Base-by-base conservation (phyloP, 2,888 invertebrate species). In the Trissonchulus latispiculum region DNA sequence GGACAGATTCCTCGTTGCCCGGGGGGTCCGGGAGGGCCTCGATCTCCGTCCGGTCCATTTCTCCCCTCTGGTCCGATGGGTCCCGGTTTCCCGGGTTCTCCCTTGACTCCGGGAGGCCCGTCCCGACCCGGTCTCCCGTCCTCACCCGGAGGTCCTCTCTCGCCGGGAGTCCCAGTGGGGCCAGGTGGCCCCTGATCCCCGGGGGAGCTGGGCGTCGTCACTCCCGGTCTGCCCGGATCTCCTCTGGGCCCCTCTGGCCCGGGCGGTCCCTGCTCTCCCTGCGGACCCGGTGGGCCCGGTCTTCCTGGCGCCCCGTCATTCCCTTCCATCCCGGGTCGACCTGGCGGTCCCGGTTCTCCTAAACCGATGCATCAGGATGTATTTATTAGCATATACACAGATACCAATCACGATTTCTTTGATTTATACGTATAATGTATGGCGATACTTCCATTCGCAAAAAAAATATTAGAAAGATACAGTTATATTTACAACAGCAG, bases 21-120 rank as follows among this genome's bases (percentile, higher is more conserved):
- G 28, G 77, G 74, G 71, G 75, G 77, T 48, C 78, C 78, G 61
- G 73, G 75, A 1, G 76, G 70, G 70, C 78, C 79, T 37, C 78
- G 76, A n/a, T 74, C 70, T 70, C 78, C 78, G 28, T 77, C 72
- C 23, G 75, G 72, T 71, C 76, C 76, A 71, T 74, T 68, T 18
- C 71, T 69, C 64, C 76, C 76, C 15, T 75, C 70, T 37, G 31
- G 35, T 71, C 75, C 75, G 28, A 36, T 73, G 32, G 73, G 72
- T 72, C 80, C 80, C 61, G 79, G 77, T 1, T 76, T 75, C 73
- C 79, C 79, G 73, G 78, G 78, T 66, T 75, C 72, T 74, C 79
- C 79, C 23, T 48, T 48, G 8, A 48, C 48, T 15, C 48, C 48
- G 23, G 48, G 48, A 48, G 48, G 48, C 23, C 48, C 48, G 8